These are phyloP conservation scores for Stenichneumon culpator DNA, from an alignment of 2,888 invertebrate species.

Conservation along the genomic window DNA sequence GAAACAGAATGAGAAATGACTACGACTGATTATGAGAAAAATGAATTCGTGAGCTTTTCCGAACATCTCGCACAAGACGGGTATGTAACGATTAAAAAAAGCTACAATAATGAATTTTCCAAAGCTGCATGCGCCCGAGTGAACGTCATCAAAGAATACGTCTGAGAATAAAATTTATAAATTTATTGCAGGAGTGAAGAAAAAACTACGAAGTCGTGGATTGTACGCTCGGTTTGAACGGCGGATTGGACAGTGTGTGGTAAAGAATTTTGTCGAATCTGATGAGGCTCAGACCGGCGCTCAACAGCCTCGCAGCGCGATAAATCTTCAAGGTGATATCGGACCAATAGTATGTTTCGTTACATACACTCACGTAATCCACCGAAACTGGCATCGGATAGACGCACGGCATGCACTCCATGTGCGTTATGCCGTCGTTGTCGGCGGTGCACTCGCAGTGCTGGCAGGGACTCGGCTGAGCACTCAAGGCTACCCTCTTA, in stretches of 20 bases:
- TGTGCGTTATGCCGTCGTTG: conserved; percentile 88
- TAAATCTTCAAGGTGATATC: conserved; percentile 30
- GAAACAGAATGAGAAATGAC: conserved; percentile 54
- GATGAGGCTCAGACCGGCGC: conserved; percentile 21
- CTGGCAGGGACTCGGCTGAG: conserved; percentile 88
- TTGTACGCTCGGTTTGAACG: not conserved
- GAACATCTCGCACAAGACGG: not conserved
- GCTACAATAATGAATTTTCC: not conserved
- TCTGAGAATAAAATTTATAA: not conserved
- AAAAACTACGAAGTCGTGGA: not conserved
- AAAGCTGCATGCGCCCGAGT: not conserved
- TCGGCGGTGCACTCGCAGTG: conserved; percentile 90
- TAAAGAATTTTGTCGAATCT: conserved; percentile 30
- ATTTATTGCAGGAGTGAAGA: not conserved
- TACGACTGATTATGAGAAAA: not conserved
- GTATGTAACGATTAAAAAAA: not conserved
- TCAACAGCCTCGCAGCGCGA: conserved; percentile 16
- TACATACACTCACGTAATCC: conserved; percentile 85
- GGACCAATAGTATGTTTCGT: conserved; percentile 46
- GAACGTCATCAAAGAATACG: not conserved
- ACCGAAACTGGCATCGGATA: conserved; percentile 86
- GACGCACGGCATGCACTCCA: conserved; percentile 89
- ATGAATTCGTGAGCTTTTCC: not conserved
- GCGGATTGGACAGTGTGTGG: not conserved
- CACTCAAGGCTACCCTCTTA: conserved; percentile 89